Percentiles rank a stretch among this genome's conserved stretches.
Evolutionary conservation across 2,113 vertebrate genomes (phyloP).

Genomic region (Oenanthe melanoleuca): DNA sequence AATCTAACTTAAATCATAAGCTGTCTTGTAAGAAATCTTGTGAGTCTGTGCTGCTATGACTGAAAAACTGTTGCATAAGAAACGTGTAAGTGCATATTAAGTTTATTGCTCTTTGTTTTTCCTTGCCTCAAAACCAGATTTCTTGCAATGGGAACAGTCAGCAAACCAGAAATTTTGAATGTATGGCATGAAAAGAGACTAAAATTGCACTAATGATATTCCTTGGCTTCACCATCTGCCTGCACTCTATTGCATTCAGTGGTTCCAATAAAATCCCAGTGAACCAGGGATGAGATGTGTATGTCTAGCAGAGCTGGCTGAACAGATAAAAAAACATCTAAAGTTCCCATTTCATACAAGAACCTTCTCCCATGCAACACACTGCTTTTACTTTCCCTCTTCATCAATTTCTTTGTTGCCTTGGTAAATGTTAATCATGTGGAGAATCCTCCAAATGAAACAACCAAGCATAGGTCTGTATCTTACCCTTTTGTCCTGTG

Average conservation of each 20-base stretch:
- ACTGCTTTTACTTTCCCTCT: not conserved
- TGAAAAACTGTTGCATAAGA: not conserved
- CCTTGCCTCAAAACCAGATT: not conserved
- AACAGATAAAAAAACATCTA: not conserved
- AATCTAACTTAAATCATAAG: not conserved
- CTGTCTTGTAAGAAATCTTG: not conserved
- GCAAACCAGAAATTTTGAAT: not conserved
- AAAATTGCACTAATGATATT: not conserved
- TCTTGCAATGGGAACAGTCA: not conserved
- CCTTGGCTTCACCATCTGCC: not conserved
- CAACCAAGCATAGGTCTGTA: not conserved
- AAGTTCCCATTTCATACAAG: not conserved
- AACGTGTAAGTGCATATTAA: not conserved
- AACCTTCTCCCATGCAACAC: not conserved
- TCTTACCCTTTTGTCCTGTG: not conserved
- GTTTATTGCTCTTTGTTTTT: not conserved
- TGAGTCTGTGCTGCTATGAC: not conserved
- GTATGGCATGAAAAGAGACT: not conserved
- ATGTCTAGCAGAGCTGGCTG: not conserved
- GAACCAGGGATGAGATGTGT: not conserved
- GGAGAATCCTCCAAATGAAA: not conserved
- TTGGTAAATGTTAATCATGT: not conserved
- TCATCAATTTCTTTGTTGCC: not conserved
- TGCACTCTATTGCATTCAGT: not conserved
- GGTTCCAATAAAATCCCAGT: not conserved